Evolutionary conservation across 2,113 vertebrate species (phyloP).

Genomic region (Empidonax traillii): DNA sequence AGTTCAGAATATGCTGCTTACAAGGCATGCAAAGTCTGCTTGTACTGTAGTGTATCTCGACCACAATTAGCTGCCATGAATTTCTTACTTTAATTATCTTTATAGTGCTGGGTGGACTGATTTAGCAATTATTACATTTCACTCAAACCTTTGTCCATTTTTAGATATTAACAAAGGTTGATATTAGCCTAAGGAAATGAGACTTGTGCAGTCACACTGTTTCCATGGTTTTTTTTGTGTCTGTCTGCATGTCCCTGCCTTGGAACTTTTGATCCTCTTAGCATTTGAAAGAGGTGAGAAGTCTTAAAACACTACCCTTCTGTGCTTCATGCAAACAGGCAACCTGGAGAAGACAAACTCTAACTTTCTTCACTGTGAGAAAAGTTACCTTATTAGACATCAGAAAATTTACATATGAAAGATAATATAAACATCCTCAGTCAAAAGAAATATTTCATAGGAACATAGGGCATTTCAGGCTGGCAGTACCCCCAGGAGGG

Average conservation of each 20-base stretch:
- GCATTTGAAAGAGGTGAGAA: background rate
- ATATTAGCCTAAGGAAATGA: background rate
- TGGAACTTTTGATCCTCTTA: background rate
- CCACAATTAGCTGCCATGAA: background rate
- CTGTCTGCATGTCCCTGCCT: background rate
- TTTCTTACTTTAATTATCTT: background rate
- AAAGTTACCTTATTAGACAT: background rate
- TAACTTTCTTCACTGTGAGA: background rate
- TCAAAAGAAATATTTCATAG: background rate
- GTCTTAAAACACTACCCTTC: background rate
- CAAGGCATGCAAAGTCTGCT: background rate
- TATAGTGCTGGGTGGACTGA: background rate
- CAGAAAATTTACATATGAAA: background rate
- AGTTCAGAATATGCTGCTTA: background rate
- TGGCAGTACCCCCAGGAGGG: background rate
- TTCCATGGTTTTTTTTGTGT: background rate
- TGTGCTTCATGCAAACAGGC: background rate
- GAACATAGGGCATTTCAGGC: background rate
- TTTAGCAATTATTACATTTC: background rate
- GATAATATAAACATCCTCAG: background rate
- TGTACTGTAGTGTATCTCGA: background rate
- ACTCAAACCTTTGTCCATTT: background rate
- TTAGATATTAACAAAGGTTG: background rate
- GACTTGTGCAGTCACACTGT: background rate
- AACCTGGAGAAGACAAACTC: background rate